A percentile compares a stretch with the other conserved stretches of the same genome.
phyloP scores from a whole-genome alignment of 1,140 invertebrate species.

The Drosophila pruinosa region DNA sequence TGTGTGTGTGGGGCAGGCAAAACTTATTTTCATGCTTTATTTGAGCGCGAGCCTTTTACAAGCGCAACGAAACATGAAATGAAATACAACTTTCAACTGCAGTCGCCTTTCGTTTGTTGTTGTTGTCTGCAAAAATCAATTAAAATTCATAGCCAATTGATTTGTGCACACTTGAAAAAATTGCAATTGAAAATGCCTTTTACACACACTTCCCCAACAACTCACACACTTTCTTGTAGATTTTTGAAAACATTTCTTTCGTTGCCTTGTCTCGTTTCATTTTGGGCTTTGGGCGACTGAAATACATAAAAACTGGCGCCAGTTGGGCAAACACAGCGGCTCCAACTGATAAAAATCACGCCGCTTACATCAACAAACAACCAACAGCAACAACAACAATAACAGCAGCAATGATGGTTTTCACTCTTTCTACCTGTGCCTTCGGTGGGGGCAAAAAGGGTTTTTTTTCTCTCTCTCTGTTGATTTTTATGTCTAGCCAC shows the following conservation, averaged over 20 bases:
- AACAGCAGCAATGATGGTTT: constrained; percentile 20
- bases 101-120: constrained; percentile 2
- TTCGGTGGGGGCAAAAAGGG: constrained; percentile 38
- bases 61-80: constrained; percentile 76
- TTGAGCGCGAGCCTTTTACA: constrained; percentile 63
- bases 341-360: constrained; percentile 59
- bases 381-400: constrained; percentile 15
- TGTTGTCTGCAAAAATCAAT: constrained; percentile 68
- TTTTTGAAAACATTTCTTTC: neutral
- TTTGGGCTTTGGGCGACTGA: constrained; percentile 9
- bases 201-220: constrained; percentile 17
- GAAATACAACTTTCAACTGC: constrained; percentile 73
- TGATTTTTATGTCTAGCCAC: constrained; percentile 67
- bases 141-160: constrained; percentile 82
- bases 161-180: constrained; percentile 60
- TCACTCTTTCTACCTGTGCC: constrained; percentile 28
- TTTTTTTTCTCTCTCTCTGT: constrained; percentile 7
- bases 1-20: constrained; percentile 26
- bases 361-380: constrained; percentile 53
- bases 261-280: constrained; percentile 4
- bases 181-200: constrained; percentile 43
- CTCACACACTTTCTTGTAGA: neutral
- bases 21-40: constrained; percentile 80
- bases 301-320: constrained; percentile 63
- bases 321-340: constrained; percentile 54